Evolutionary conservation across 2,113 vertebrate species (phyloP), one percentile per base, ranked within the genome.

Genomic region (Tupaia chinensis): DNA sequence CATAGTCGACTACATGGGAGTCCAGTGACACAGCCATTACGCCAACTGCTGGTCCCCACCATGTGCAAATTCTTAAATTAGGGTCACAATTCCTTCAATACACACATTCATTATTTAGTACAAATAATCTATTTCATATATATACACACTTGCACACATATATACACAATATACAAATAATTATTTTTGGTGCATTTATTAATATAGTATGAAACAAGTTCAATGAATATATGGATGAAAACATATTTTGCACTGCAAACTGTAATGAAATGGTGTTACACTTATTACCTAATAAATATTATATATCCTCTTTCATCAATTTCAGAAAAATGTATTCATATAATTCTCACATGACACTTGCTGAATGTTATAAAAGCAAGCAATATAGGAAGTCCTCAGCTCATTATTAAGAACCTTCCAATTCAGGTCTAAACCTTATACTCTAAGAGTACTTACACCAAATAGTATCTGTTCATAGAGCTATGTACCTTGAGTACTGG

Each of bases 221-320:
- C 63, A 85, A 70, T 0, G 8, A 82, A 60, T 76, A 66, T 34
- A 90, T 7, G 68, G 20, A 60, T 32, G 22, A 23, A 93, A 96
- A 97, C 54, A 23, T 80, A 78, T 84, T 83, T 94, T 76, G 66
- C 27, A 77, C 27, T 73, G 56, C 94, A 93, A 82, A 61, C 19
- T 89, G 63, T 93, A 89, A 87, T 87, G 22, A 95, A 94, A 91
- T 19, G 29, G 8, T 86, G 74, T 53, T 81, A 81, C 56, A 56
- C 54, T 89, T 89, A 91, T 63, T 93, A 54, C 15, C 87, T 66
- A 95, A 91, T 95, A 97, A 89, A 95, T 93, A 94, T 80, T 89
- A 94, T 86, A 87, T 86, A 94, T 27, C 53, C 7, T n/a, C 53
- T 27, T 54, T 68, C 27, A 87, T 89, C 58, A 93, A 78, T 93